phyloP scores from a whole-genome alignment of 1,140 invertebrate species.

The Saxidomus purpurata region DNA sequence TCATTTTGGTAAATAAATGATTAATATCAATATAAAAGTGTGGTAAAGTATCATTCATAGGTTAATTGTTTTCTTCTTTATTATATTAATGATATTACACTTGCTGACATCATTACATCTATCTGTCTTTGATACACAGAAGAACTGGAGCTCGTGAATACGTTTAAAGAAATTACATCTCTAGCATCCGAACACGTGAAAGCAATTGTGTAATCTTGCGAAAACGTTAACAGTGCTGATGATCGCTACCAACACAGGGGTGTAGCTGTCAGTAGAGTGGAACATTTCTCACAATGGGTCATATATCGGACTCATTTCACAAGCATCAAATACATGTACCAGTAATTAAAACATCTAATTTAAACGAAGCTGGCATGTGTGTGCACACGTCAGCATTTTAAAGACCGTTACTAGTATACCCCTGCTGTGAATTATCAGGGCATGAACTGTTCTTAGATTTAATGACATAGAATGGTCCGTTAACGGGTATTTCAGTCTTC shows the following conservation, averaged over 20 bases:
- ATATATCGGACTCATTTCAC: no score
- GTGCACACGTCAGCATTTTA: no score
- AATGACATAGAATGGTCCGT: no score
- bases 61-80: constrained; percentile 1
- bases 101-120: background rate
- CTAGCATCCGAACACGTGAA: background rate
- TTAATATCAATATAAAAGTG: background rate
- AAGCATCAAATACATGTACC: no score
- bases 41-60: background rate
- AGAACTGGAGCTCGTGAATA: background rate
- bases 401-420: no score
- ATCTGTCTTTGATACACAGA: background rate
- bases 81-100: background rate
- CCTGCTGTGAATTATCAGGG: no score
- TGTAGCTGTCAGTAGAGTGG: background rate
- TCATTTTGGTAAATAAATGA: background rate
- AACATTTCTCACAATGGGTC: no score
- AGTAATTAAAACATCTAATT: no score
- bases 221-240: background rate
- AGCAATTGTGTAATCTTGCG: background rate
- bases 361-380: no score
- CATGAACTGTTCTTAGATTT: no score
- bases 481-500: no score
- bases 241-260: background rate
- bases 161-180: background rate